Base-by-base conservation (phyloP, 1,140 invertebrate genomes). In the Galleria mellonella region DNA sequence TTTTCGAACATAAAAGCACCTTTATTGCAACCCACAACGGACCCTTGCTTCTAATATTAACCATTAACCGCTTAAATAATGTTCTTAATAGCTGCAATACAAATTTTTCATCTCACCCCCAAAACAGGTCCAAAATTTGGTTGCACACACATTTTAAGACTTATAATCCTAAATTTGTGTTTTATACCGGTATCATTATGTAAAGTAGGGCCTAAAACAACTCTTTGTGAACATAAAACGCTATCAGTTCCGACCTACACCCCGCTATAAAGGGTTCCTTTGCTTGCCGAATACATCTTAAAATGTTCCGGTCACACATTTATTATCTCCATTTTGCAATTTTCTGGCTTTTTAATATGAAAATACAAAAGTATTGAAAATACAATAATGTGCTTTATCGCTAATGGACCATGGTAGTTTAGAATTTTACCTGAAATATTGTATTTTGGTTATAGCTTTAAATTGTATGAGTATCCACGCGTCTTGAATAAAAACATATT, bases 121-220 rank as follows among this genome's bases (percentile, higher is more conserved):
- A 9, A 35, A 37, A 37, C 35, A 37, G 35, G 35, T 15, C 12
- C n/a, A 15, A 17, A 11, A 12, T 9, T 2, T 37, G 13, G 35
- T 35, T 35, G 9, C 15, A 14, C 9, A 40, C 15, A 33, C 30
- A 30, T 39, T 63, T 69, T 57, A 59, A 65, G 51, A 47, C 50
- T 62, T 64, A 59, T 62, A 61, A 66, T 62, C 58, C 53, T 62
- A 63, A 67, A 74, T 68, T 68, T 52, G 47, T 55, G 55, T 54
- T 71, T 63, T 71, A 71, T 69, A 64, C 55, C 55, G 49, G 55
- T 48, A 62, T 69, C 68, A 69, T 79, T 79, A 79, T 76, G 75
- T 74, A 76, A 79, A 79, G 58, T 63, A 63, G 62, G 66, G 52
- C 65, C 72, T 74, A 71, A 72, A 79, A 70, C 72, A 78, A 78